Conservation (phyloP, 2,888 invertebrate genomes). For the Byasa hedistus region DNA sequence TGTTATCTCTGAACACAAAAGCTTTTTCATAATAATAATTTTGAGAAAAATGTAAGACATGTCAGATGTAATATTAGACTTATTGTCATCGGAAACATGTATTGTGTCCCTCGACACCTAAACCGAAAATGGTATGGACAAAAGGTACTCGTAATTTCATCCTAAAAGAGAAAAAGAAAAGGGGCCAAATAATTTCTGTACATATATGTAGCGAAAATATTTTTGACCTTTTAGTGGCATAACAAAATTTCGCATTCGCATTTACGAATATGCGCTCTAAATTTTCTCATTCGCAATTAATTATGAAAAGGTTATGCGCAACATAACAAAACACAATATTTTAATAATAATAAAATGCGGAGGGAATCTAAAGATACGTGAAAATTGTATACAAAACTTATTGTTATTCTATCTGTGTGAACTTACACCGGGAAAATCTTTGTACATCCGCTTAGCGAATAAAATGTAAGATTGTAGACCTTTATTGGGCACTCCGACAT, state of each 20-base stretch:
- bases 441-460: slow-evolving; percentile 15
- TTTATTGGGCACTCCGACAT: not conserved
- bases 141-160: no score
- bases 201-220: no score
- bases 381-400: not conserved
- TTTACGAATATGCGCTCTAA: no score
- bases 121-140: not conserved
- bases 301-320: no score
- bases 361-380: no score
- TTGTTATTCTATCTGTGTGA: slow-evolving; percentile 9
- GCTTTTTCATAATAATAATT: not conserved
- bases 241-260: no score
- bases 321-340: no score
- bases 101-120: not conserved
- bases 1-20: not conserved
- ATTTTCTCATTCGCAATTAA: no score
- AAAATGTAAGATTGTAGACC: slow-evolving; percentile 14
- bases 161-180: no score
- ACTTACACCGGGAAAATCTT: slow-evolving; percentile 7
- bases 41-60: not conserved
- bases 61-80: not conserved
- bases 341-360: no score
- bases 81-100: not conserved
- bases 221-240: no score
- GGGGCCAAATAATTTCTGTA: not conserved